Conservation (phyloP, 2,113 vertebrate genomes). For the Lonchura striata region DNA sequence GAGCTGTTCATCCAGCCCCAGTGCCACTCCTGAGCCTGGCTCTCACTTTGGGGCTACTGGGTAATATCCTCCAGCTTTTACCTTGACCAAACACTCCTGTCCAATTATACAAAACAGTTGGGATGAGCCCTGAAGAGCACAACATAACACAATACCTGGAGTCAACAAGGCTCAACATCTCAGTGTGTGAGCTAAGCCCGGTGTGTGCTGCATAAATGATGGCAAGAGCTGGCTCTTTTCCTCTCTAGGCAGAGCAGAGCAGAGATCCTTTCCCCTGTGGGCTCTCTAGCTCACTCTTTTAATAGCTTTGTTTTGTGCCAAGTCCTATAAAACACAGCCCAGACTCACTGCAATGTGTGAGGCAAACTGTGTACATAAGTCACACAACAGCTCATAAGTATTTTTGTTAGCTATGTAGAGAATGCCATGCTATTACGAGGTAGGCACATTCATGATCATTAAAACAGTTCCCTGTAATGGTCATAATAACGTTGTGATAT, state of each 20-base stretch:
- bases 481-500: background rate
- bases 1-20: background rate
- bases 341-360: background rate
- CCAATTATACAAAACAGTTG: background rate
- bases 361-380: background rate
- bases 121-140: background rate
- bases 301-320: background rate
- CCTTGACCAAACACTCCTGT: background rate
- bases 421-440: background rate
- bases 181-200: background rate
- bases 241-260: background rate
- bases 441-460: background rate
- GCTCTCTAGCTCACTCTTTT: background rate
- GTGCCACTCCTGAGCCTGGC: background rate
- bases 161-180: background rate
- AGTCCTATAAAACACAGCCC: background rate
- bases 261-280: background rate
- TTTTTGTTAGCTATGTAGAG: background rate
- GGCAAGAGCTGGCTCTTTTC: background rate
- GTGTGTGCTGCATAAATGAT: accelerated
- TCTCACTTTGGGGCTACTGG: background rate
- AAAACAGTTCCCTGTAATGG: background rate
- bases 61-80: background rate
- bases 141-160: accelerated
- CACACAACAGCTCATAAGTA: background rate